A percentile compares a stretch with the other conserved stretches of the same genome.
Evolutionary conservation across 2,797 vertebrate species (phyloP).

Genomic region (Ptychobarbus kaznakovi): DNA sequence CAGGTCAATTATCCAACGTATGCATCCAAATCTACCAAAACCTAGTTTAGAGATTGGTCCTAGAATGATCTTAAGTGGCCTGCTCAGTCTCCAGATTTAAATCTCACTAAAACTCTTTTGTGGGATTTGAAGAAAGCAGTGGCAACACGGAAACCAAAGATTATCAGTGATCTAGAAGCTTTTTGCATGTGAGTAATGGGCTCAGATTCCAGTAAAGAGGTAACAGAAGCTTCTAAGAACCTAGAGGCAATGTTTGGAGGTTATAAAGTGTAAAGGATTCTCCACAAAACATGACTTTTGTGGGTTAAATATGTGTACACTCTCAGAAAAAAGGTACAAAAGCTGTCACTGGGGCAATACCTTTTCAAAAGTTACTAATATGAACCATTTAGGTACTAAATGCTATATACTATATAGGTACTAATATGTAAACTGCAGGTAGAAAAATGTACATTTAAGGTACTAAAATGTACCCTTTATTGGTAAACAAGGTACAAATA

Average conservation of each 20-base stretch:
- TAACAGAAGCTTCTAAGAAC: background rate
- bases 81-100: background rate
- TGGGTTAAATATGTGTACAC: background rate
- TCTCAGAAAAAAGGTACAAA: background rate
- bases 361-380: background rate
- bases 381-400: background rate
- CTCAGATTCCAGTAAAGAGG: background rate
- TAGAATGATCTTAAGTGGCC: background rate
- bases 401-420: background rate
- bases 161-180: background rate
- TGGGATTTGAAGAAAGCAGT: background rate
- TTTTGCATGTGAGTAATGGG: background rate
- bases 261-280: background rate
- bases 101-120: background rate
- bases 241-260: background rate
- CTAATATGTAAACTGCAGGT: background rate
- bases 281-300: background rate
- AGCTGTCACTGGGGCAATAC: background rate
- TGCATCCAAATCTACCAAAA: background rate
- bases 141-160: background rate
- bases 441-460: background rate
- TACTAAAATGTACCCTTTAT: background rate
- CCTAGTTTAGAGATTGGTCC: background rate
- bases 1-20: background rate
- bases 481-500: background rate